Evolutionary conservation across 2,113 vertebrate species (phyloP), one percentile per base, ranked within the genome.

Genomic region (Planiliza haematocheilus): DNA sequence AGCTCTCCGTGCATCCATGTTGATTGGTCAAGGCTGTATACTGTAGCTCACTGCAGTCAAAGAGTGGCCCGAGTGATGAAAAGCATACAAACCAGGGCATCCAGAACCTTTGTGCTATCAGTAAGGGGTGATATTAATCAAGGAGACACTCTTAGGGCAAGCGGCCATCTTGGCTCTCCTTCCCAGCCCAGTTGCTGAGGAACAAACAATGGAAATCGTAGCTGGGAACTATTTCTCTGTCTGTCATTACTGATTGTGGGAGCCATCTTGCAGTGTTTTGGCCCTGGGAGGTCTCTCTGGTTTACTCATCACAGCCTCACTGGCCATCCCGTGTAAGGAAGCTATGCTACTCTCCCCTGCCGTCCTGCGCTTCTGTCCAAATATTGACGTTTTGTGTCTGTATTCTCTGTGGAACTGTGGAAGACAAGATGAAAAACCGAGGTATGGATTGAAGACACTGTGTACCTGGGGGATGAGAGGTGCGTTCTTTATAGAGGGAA

Each of bases 351-450:
- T 75, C 72, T 83, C 81, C 82, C 79, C 66, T 61, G 79, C 21
- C n/a, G 24, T 71, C 58, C 50, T 16, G 41, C 70, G 74, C 57
- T 60, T 72, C 86, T 89, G 89, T 92, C 88, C 78, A 90, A 90
- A 91, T 89, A 88, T 89, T 88, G 90, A 88, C 43, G 30, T 74
- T 75, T 76, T 74, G 59, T 81, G 83, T 81, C 83, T 74, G 66
- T 56, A 53, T 76, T 81, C 86, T 91, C 85, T 76, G 52, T 7
- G 76, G 83, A 89, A 71, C 52, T 41, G 68, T 52, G 70, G 71
- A 80, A 57, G 79, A 89, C 79, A 83, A 88, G 87, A 91, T 86
- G 73, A 84, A 90, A 89, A 81, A 83, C 83, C 89, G 68, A 67
- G 62, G 76, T 78, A 81, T 45, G 65, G 75, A 74, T 71, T 45